Evolutionary conservation across 2,113 vertebrate genomes (phyloP).

Genomic region (Variabilichromis moorii): DNA sequence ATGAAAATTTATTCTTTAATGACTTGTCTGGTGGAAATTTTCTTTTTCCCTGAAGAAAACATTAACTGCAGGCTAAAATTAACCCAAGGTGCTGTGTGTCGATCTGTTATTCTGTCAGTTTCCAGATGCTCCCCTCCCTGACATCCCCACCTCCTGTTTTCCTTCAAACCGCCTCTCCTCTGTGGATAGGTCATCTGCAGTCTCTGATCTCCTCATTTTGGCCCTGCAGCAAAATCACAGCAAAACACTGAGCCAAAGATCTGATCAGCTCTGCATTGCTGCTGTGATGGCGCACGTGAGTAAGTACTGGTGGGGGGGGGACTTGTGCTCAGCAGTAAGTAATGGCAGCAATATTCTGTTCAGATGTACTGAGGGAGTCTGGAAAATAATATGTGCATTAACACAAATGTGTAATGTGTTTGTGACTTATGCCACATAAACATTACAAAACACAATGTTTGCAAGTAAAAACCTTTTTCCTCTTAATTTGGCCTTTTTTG

Average conservation of each 20-base stretch:
- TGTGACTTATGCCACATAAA: neutral
- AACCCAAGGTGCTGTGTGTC: slow-evolving; percentile 5
- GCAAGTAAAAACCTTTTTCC: neutral
- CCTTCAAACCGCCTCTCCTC: neutral
- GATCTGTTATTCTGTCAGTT: slow-evolving; percentile 16
- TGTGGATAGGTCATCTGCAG: slow-evolving; percentile 6
- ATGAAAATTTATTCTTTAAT: neutral
- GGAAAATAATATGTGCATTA: neutral
- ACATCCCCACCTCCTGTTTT: neutral
- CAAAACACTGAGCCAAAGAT: neutral
- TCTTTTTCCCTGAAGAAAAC: neutral
- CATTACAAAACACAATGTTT: neutral
- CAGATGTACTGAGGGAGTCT: neutral
- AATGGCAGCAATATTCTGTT: neutral
- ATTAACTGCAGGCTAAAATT: slow-evolving; percentile 9
- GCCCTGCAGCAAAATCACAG: slow-evolving; percentile 18
- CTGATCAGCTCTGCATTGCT: neutral
- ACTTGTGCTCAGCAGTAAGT: neutral
- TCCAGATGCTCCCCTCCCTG: neutral
- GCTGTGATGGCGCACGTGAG: neutral
- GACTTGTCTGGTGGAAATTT: neutral
- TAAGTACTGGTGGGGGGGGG: neutral
- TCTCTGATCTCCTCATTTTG: slow-evolving; percentile 12
- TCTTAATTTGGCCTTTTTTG: neutral
- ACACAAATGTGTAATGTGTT: neutral